Conservation (phyloP, 2,797 vertebrate species). For the Platalea minor region DNA sequence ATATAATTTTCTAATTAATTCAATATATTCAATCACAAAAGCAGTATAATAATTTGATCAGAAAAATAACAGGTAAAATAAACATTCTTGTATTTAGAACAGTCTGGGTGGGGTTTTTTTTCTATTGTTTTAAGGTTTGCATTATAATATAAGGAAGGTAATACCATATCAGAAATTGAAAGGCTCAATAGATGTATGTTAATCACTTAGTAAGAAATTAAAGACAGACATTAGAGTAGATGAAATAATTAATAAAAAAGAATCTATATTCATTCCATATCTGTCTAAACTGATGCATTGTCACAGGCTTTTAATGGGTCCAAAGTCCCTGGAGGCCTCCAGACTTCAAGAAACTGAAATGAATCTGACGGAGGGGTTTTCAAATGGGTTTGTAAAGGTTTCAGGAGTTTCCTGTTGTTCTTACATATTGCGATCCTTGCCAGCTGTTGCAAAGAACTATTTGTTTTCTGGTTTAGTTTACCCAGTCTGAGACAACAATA, state of each 20-base stretch:
- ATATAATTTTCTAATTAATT: background rate
- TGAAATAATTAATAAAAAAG: background rate
- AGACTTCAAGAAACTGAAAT: background rate
- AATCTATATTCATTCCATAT: background rate
- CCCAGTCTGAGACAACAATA: background rate
- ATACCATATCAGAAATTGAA: background rate
- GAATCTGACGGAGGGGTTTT: background rate
- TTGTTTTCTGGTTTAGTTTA: background rate
- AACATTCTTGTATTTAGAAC: background rate
- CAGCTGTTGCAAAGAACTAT: background rate
- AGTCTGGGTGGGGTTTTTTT: background rate
- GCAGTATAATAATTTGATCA: background rate
- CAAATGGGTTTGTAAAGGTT: background rate
- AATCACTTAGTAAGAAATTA: conserved; percentile 3
- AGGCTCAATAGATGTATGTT: background rate
- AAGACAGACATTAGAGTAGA: background rate
- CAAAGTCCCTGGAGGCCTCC: background rate
- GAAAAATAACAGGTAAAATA: background rate
- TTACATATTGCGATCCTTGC: background rate
- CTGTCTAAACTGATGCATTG: background rate
- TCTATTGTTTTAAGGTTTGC: background rate
- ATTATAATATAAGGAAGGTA: background rate
- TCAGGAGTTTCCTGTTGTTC: background rate
- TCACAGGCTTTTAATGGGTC: background rate
- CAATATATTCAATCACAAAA: background rate